Conservation (phyloP, 2,888 invertebrate genomes). For the Euplexia lucipara region DNA sequence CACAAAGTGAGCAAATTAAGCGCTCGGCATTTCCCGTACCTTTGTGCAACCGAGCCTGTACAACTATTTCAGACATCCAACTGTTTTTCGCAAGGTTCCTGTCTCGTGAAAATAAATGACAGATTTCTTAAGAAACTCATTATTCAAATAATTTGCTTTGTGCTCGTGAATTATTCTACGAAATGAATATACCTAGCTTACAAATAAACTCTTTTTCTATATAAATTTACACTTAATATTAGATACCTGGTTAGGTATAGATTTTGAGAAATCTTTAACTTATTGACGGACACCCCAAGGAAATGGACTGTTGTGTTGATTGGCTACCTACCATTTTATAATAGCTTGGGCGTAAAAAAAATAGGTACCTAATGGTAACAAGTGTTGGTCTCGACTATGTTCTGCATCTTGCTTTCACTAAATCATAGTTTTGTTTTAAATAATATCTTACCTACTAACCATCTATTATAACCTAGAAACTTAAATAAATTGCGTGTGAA, state of each 20-base stretch:
- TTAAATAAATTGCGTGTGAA: neutral
- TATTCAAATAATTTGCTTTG: neutral
- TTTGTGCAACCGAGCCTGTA: no score
- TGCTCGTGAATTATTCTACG: no score
- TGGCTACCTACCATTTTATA: constrained; percentile 3
- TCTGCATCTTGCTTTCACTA: neutral
- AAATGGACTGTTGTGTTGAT: constrained; percentile 20
- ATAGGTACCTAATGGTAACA: neutral
- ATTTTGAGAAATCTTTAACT: constrained; percentile 11
- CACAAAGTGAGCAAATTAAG: no score
- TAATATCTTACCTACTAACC: neutral
- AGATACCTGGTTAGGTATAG: neutral
- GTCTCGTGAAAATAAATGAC: neutral
- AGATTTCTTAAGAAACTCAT: neutral
- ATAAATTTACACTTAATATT: neutral
- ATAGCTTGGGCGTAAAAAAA: neutral
- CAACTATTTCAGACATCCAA: constrained; percentile 1
- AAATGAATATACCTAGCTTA: neutral
- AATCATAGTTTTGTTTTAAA: neutral
- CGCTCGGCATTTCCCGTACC: no score
- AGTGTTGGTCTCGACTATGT: neutral
- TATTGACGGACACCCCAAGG: constrained; percentile 5
- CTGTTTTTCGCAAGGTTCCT: no score
- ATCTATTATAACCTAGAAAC: neutral
- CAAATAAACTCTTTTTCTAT: neutral